These are phyloP conservation scores for Piezodorus guildinii DNA, from an alignment of 1,140 invertebrate genomes.

Conservation along the genomic window DNA sequence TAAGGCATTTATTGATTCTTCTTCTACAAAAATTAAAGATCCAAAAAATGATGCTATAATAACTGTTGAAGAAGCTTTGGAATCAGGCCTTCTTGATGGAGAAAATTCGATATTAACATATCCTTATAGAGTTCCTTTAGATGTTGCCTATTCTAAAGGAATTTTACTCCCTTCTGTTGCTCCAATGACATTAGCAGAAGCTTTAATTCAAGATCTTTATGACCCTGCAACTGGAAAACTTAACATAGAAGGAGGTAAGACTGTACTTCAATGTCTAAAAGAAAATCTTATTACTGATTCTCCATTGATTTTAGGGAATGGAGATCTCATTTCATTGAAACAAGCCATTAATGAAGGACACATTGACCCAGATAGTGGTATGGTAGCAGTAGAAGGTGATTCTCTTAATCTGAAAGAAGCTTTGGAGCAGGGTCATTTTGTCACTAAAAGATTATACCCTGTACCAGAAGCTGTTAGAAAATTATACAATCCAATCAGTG, in stretches of 20 bases:
- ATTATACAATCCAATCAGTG: conserved; percentile 60
- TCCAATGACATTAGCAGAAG: conserved; percentile 74
- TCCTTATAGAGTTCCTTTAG: conserved; percentile 54
- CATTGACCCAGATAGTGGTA: conserved; percentile 50
- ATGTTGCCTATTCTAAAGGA: conserved; percentile 64
- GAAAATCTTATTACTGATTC: conserved; percentile 6
- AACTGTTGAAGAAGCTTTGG: conserved; percentile 53
- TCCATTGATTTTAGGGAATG: conserved; percentile 47
- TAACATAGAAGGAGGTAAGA: conserved; percentile 5
- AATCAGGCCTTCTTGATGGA: conserved; percentile 54
- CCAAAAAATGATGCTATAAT: conserved; percentile 54
- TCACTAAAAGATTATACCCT: conserved; percentile 69
- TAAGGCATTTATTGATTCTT: conserved; percentile 54
- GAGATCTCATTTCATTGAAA: conserved; percentile 62
- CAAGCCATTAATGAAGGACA: conserved; percentile 68
- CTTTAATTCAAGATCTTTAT: conserved; percentile 69
- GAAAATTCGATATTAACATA: conserved; percentile 52
- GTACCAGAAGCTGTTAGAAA: conserved; percentile 75
- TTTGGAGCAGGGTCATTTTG: conserved; percentile 63
- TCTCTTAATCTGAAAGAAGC: conserved; percentile 62
- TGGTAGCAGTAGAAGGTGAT: conserved; percentile 44
- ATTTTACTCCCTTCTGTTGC: conserved; percentile 61
- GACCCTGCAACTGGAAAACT: conserved; percentile 43
- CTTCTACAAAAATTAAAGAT: conserved; percentile 58
- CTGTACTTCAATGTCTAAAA: not conserved